phyloP scores from a whole-genome alignment of 2,888 invertebrate species.

The Caenorhabditis sp. region DNA sequence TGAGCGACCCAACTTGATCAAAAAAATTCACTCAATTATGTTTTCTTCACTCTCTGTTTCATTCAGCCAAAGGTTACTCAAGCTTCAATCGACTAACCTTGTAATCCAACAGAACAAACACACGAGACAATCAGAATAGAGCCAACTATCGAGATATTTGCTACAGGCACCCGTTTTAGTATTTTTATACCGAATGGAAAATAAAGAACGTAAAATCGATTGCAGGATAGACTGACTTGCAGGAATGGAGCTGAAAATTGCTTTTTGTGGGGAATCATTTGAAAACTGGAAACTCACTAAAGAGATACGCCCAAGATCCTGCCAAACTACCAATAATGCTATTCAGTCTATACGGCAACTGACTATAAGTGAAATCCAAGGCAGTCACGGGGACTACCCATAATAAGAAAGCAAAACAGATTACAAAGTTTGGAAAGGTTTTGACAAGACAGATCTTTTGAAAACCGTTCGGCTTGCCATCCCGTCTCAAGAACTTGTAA shows the following conservation, averaged over 20 bases:
- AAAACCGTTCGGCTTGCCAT: constrained; percentile 47
- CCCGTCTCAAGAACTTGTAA: constrained; percentile 37
- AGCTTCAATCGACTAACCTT: constrained; percentile 34
- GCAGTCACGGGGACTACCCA: constrained; percentile 41
- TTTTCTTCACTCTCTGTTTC: not conserved
- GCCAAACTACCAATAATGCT: constrained; percentile 35
- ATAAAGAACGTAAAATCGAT: constrained; percentile 45
- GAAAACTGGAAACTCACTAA: constrained; percentile 29
- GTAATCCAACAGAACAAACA: constrained; percentile 40
- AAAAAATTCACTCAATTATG: no score
- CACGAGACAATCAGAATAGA: constrained; percentile 28
- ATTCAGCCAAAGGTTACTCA: constrained; percentile 24
- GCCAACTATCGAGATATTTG: constrained; percentile 21
- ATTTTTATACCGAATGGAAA: constrained; percentile 45
- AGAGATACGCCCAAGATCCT: constrained; percentile 49
- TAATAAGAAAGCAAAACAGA: constrained; percentile 39
- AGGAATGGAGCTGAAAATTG: constrained; percentile 40
- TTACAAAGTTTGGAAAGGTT: constrained; percentile 41
- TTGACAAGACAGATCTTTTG: constrained; percentile 47
- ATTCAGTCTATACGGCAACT: constrained; percentile 30
- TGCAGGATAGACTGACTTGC: constrained; percentile 44
- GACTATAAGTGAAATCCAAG: constrained; percentile 16
- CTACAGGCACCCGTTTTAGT: constrained; percentile 26
- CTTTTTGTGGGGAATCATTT: not conserved
- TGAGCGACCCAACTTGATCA: no score